Base-by-base conservation (phyloP, 2,113 vertebrate species). In the Scomber japonicus region DNA sequence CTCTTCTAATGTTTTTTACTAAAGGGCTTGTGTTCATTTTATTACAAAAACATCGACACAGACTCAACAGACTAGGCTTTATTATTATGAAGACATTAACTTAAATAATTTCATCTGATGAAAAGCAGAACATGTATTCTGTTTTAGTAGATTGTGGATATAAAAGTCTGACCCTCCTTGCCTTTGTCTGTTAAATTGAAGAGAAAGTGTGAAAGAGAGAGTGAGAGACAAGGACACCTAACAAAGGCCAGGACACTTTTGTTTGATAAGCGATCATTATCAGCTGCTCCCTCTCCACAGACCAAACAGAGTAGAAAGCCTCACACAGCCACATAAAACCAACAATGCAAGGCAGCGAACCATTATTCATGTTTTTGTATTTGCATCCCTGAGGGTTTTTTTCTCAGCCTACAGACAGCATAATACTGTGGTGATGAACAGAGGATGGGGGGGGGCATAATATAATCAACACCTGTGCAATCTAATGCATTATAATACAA, bases 231-330 rank as follows among this genome's bases (percentile, higher is more conserved):
- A 66, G 64, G 49, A 45, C 0, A 3, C 15, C 19, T 45, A 79
- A 77, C 66, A 87, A 87, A 82, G 69, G 77, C 48, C 19, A 0
- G 74, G 24, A 21, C 40, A 61, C 31, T 71, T 82, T 80, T 79
- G 75, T 79, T 80, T 80, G 69, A 83, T 76, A 74, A 76, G 35
- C 6, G 51, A 66, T 88, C 59, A 84, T 87, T 88, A 90, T 88
- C 80, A 71, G 78, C 73, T 50, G 69, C 65, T 11, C 68, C 66
- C 80, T 62, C 67, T 73, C 49, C 56, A 50, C 69, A 66, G 68
- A 62, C 66, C 50, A 77, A 82, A 79, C 59, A 71, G 56, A 73
- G 56, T 53, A 57, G 66, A 74, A 85, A 75, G 50, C 40, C 57
- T 69, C 40, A 61, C 79, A 77, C 73, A 74, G 53, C 55, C 35